Percentiles rank a stretch among this genome's conserved stretches.
Evolutionary conservation across 2,797 vertebrate species (phyloP).

Genomic region (Sebastes minor): DNA sequence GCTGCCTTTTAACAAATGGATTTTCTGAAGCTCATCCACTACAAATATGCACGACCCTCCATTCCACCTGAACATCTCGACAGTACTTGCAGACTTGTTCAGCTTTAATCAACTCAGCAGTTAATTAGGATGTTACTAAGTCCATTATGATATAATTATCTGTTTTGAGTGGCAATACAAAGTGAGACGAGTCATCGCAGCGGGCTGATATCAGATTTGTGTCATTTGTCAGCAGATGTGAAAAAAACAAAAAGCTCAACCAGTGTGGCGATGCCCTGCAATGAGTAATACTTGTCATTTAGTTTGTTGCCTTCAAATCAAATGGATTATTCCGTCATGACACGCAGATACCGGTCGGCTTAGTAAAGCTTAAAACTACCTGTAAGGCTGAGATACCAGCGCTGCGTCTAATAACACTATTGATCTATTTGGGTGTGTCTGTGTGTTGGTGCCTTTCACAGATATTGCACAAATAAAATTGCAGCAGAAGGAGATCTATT

Average conservation of each 20-base stretch:
- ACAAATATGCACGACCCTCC: background rate
- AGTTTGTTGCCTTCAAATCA: conserved; percentile 10
- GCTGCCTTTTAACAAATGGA: background rate
- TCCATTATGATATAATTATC: background rate
- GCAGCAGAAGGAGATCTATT: background rate
- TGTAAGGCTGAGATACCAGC: conserved; percentile 21
- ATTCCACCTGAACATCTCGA: background rate
- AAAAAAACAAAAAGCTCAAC: background rate
- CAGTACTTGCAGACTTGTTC: background rate
- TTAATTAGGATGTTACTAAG: conserved; percentile 22
- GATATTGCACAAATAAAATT: background rate
- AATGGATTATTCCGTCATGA: conserved; percentile 7
- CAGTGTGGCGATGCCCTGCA: no score
- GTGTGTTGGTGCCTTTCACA: background rate
- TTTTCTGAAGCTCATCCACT: background rate
- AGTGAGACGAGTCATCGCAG: background rate
- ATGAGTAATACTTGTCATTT: background rate
- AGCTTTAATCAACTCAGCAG: conserved; percentile 15
- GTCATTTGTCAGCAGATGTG: background rate
- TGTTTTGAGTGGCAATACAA: conserved; percentile 16
- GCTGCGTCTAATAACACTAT: conserved; percentile 32
- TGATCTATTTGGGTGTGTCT: conserved; percentile 18
- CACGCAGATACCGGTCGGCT: background rate
- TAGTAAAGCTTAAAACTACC: conserved; percentile 12
- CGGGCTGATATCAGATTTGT: background rate